These are phyloP conservation scores for Miltochrista miniata DNA, from an alignment of 2,888 invertebrate species.

Conservation along the genomic window DNA sequence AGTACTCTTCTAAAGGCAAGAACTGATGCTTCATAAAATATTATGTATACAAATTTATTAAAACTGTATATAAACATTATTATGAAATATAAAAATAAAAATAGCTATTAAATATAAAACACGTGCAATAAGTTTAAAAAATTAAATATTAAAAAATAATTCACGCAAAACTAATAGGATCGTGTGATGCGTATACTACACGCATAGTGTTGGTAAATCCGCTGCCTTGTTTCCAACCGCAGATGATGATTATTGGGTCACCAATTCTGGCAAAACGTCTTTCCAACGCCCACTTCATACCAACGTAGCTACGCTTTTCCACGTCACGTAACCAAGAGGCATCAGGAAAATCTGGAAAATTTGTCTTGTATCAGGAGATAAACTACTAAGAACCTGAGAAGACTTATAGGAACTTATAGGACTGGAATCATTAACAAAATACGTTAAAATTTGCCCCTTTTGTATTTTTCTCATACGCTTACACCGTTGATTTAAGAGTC, in stretches of 20 bases:
- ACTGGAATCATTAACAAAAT: no score
- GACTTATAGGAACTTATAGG: no score
- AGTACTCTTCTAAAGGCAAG: no score
- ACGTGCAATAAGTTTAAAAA: neutral
- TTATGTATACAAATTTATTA: no score
- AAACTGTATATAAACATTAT: no score
- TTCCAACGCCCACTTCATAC: conserved; percentile 84
- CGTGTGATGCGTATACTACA: conserved; percentile 76
- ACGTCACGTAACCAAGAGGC: conserved; percentile 82
- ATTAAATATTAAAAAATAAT: neutral
- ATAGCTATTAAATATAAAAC: no score
- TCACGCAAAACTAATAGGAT: neutral
- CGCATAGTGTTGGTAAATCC: conserved; percentile 88
- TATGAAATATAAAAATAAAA: no score
- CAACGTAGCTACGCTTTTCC: conserved; percentile 83
- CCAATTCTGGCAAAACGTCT: conserved; percentile 86
- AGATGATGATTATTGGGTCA: conserved; percentile 88
- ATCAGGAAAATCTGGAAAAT: conserved; percentile 64
- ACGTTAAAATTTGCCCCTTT: no score
- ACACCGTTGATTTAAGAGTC: no score
- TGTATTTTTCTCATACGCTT: no score
- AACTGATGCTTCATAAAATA: no score
- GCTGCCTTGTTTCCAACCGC: conserved; percentile 87
- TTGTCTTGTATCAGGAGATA: neutral
- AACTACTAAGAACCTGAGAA: neutral